These are phyloP conservation scores for Drosophila histrio DNA, from an alignment of 2,888 invertebrate genomes.

Conservation along the genomic window DNA sequence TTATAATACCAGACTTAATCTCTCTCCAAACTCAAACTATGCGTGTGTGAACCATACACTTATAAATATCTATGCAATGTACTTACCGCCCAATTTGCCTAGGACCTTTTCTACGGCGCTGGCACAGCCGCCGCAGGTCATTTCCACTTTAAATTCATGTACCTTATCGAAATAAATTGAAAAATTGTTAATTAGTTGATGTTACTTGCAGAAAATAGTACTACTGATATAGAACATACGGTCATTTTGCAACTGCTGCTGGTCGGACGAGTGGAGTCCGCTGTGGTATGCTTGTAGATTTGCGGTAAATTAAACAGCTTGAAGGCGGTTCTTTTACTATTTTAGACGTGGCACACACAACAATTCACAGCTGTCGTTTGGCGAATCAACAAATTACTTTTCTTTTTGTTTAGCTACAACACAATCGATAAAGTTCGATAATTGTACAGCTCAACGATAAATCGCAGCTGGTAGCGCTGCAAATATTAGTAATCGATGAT, in stretches of 20 bases:
- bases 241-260: conserved; percentile 74
- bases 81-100: conserved; percentile 89
- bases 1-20: conserved; percentile 17
- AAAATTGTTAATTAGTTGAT: conserved; percentile 11
- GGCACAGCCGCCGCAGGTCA: conserved; percentile 98
- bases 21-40: not conserved
- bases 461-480: not conserved
- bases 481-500: not conserved
- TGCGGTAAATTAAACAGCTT: conserved; percentile 81
- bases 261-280: conserved; percentile 65
- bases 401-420: conserved; percentile 9
- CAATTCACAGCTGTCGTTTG: conserved; percentile 6
- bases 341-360: conserved; percentile 50
- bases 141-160: conserved; percentile 93
- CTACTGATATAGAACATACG: conserved; percentile 48
- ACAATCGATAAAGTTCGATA: conserved; percentile 36
- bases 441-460: not conserved
- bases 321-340: conserved; percentile 37
- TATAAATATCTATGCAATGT: not conserved
- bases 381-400: conserved; percentile 22
- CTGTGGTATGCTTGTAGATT: conserved; percentile 74
- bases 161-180: conserved; percentile 84
- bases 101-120: conserved; percentile 94
- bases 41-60: not conserved
- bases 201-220: not conserved